Percentiles rank a stretch among this genome's conserved stretches.
These are phyloP conservation scores for Nothoprocta perdicaria DNA, from an alignment of 2,113 vertebrate species.

Conservation along the genomic window DNA sequence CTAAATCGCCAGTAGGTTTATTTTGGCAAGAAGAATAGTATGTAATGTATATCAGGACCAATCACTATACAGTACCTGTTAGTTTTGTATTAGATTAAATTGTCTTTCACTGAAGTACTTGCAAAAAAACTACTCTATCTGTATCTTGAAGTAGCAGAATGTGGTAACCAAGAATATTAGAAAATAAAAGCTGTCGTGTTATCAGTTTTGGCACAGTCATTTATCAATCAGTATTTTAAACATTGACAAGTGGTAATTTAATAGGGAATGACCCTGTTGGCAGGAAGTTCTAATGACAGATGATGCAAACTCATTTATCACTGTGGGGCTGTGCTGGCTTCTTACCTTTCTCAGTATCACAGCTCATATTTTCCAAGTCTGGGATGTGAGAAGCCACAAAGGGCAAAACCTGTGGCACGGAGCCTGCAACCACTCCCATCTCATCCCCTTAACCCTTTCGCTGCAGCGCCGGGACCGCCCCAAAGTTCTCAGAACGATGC, in stretches of 20 bases:
- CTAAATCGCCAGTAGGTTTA: constrained; percentile 80
- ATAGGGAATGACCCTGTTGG: constrained; percentile 95
- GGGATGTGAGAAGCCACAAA: constrained; percentile 83
- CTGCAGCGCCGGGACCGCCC: background rate
- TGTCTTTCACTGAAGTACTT: constrained; percentile 72
- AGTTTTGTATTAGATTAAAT: constrained; percentile 77
- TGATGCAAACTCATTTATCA: constrained; percentile 98
- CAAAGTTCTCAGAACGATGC: background rate
- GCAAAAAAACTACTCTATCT: constrained; percentile 58
- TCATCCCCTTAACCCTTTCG: constrained; percentile 71
- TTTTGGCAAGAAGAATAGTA: constrained; percentile 78
- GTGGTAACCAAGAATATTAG: constrained; percentile 79
- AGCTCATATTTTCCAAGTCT: constrained; percentile 84
- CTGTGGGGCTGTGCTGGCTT: constrained; percentile 77
- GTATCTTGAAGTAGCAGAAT: constrained; percentile 79
- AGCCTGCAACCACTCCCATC: constrained; percentile 76
- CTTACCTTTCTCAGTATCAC: constrained; percentile 83
- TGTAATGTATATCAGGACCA: constrained; percentile 74
- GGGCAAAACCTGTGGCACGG: constrained; percentile 76
- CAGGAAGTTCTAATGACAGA: constrained; percentile 94
- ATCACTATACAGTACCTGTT: constrained; percentile 75
- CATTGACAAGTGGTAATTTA: constrained; percentile 98
- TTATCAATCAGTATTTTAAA: constrained; percentile 97
- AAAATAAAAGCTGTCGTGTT: constrained; percentile 87
- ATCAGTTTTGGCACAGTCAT: constrained; percentile 91